A percentile compares a stretch with the other conserved stretches of the same genome.
phyloP scores from a whole-genome alignment of 2,888 invertebrate genomes.

The Blera fallax region DNA sequence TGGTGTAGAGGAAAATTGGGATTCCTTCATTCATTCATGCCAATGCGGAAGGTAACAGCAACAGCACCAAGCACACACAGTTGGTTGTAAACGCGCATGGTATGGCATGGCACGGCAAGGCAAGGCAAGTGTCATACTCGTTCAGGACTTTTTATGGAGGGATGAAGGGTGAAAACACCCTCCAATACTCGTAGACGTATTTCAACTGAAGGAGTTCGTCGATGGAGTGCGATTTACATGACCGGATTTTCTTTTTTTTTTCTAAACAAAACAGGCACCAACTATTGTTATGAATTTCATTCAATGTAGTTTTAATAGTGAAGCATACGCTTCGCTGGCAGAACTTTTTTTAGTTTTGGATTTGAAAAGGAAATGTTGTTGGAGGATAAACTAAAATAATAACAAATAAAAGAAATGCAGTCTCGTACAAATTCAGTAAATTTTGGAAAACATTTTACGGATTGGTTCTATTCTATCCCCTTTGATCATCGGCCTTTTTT shows the following conservation, averaged over 20 bases:
- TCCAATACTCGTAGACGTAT: background rate
- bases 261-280: too few species aligned
- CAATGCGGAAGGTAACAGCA: slow-evolving; percentile 63
- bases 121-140: slow-evolving; percentile 61
- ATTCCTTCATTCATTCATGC: slow-evolving; percentile 67
- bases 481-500: too few species aligned
- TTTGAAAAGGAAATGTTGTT: too few species aligned
- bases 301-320: too few species aligned
- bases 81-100: slow-evolving; percentile 60
- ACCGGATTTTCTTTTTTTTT: background rate
- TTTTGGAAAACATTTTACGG: too few species aligned
- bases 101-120: slow-evolving; percentile 8
- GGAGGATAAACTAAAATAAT: too few species aligned
- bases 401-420: too few species aligned
- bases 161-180: background rate
- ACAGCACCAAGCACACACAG: slow-evolving; percentile 45
- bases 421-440: too few species aligned
- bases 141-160: background rate
- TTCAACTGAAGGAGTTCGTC: slow-evolving; percentile 5
- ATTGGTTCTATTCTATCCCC: too few species aligned
- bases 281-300: background rate
- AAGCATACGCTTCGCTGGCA: too few species aligned
- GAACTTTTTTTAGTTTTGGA: too few species aligned
- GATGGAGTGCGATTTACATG: slow-evolving; percentile 36
- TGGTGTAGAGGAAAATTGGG: slow-evolving; percentile 75